These are phyloP conservation scores for Quadroppia sp. DNA, from an alignment of 2,888 invertebrate species.

Conservation along the genomic window DNA sequence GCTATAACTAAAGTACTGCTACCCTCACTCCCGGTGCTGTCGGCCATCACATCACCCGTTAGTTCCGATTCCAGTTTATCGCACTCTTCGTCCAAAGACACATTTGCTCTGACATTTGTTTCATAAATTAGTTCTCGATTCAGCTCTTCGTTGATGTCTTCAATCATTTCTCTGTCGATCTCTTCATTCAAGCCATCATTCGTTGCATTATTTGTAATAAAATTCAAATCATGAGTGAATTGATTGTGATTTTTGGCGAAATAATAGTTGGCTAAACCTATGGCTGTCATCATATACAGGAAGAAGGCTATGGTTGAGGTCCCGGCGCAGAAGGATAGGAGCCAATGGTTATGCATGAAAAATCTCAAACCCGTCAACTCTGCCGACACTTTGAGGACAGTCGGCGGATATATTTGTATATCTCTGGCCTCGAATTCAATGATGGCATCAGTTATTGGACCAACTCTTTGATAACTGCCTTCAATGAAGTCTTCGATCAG, in stretches of 20 bases:
- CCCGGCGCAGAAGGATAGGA: slow-evolving; percentile 33
- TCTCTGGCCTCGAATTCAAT: slow-evolving; percentile 41
- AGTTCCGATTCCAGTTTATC: neutral
- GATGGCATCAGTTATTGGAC: slow-evolving; percentile 4
- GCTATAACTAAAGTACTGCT: slow-evolving; percentile 12
- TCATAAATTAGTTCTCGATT: neutral
- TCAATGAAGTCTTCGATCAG: slow-evolving; percentile 38
- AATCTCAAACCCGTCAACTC: slow-evolving; percentile 41
- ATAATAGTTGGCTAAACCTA: neutral
- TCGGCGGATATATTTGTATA: slow-evolving; percentile 42
- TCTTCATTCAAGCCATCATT: neutral
- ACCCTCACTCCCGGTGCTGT: neutral
- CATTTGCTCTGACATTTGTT: neutral
- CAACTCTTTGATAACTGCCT: slow-evolving; percentile 7
- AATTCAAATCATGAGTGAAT: neutral
- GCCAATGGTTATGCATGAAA: slow-evolving; percentile 41
- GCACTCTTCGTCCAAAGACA: neutral
- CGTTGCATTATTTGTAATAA: neutral
- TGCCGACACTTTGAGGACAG: slow-evolving; percentile 26
- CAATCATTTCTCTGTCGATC: neutral
- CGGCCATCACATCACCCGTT: neutral
- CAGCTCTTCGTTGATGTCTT: neutral
- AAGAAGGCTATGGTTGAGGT: slow-evolving; percentile 32
- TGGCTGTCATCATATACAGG: neutral
- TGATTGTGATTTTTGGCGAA: neutral